These are phyloP conservation scores for Beaufortia kweichowensis DNA, from an alignment of 2,113 vertebrate genomes.

Conservation along the genomic window DNA sequence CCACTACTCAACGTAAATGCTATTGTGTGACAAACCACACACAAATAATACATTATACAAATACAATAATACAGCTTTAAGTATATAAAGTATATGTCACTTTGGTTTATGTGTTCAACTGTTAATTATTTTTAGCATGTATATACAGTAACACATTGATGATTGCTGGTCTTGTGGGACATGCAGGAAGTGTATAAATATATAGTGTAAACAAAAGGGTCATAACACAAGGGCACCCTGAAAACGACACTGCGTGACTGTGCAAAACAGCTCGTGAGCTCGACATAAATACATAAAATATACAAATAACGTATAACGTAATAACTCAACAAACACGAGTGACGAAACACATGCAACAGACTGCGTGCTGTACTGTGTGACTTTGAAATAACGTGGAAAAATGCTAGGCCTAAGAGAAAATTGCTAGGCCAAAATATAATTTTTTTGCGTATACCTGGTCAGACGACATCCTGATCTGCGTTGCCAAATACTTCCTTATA, in stretches of 20 bases:
- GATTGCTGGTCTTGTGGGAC: background rate
- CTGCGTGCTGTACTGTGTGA: background rate
- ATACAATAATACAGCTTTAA: no score
- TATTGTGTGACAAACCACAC: background rate
- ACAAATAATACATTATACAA: background rate
- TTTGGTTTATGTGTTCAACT: no score
- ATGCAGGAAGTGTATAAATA: background rate
- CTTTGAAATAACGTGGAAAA: background rate
- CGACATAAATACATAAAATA: background rate
- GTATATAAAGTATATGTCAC: no score
- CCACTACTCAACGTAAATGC: background rate
- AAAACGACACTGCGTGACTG: background rate
- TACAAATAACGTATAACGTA: background rate
- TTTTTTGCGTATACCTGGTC: slow-evolving; percentile 68
- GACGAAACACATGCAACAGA: background rate
- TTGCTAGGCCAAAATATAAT: background rate
- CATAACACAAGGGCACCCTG: slow-evolving; percentile 21
- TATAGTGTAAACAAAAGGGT: slow-evolving; percentile 31
- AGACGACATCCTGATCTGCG: slow-evolving; percentile 73
- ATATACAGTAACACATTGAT: background rate
- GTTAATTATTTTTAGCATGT: no score
- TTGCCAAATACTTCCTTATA: slow-evolving; percentile 62
- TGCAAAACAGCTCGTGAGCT: background rate
- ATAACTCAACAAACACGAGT: background rate
- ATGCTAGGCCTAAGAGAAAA: background rate